Evolutionary conservation across 2,888 invertebrate species (phyloP).

Genomic region (Rhagonycha fulva): DNA sequence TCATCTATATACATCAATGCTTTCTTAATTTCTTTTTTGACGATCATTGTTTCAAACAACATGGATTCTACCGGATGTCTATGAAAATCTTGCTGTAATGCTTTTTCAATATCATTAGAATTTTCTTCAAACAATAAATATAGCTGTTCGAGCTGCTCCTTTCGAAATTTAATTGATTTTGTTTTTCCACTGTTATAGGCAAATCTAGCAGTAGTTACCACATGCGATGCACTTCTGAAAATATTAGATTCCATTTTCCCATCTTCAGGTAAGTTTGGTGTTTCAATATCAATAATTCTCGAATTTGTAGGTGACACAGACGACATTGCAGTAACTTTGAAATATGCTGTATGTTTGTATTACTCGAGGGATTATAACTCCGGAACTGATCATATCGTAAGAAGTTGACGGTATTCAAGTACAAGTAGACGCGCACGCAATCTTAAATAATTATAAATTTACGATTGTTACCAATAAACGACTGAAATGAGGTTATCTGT

Average conservation of each 20-base stretch:
- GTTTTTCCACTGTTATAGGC: conserved; percentile 82
- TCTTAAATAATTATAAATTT: background rate
- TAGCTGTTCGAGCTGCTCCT: conserved; percentile 77
- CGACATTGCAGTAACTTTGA: background rate
- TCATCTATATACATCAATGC: conserved; percentile 72
- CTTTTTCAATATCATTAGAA: conserved; percentile 70
- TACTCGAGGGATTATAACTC: background rate
- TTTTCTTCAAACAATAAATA: conserved; percentile 82
- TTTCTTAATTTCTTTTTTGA: conserved; percentile 76
- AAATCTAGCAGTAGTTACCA: conserved; percentile 69
- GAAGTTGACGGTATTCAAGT: no score
- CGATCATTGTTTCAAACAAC: conserved; percentile 76
- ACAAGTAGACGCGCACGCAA: background rate
- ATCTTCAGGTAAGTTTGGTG: background rate
- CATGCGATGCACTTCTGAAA: conserved; percentile 23
- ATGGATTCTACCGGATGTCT: conserved; percentile 80
- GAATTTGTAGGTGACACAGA: background rate
- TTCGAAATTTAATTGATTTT: conserved; percentile 78
- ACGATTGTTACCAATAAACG: no score
- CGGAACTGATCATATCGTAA: background rate
- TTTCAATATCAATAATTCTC: background rate
- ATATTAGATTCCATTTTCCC: background rate
- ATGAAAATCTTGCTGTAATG: conserved; percentile 78
- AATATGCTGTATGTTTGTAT: no score
- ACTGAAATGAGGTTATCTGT: no score